A percentile compares a stretch with the other conserved stretches of the same genome.
Evolutionary conservation across 2,888 invertebrate species (phyloP).

Genomic region (Ectemnius continuus): DNA sequence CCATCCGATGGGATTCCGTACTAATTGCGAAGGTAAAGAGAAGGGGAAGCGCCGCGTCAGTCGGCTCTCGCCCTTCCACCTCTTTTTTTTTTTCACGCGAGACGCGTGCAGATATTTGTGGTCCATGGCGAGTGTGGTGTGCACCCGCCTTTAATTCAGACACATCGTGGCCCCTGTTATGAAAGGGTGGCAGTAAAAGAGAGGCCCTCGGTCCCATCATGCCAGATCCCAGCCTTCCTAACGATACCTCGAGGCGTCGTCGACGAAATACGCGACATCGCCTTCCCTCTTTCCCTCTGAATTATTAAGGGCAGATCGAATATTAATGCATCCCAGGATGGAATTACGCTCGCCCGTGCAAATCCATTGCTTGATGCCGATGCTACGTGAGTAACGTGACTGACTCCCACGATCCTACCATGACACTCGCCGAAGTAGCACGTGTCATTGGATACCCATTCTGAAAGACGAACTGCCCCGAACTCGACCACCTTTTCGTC

Average conservation of each 20-base stretch:
- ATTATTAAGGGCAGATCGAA: not conserved
- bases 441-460: too few relatives aligned
- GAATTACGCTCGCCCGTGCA: too few relatives aligned
- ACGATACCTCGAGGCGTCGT: conserved; percentile 6
- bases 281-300: not conserved
- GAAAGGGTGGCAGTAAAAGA: not conserved
- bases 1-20: conserved; percentile 31
- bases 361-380: too few relatives aligned
- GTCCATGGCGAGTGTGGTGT: conserved; percentile 11
- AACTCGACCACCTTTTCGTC: too few relatives aligned
- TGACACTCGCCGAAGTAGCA: too few relatives aligned
- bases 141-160: not conserved
- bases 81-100: conserved; percentile 4
- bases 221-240: not conserved
- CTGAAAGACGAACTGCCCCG: too few relatives aligned
- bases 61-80: not conserved
- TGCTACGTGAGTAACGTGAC: too few relatives aligned
- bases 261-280: not conserved
- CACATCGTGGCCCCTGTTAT: not conserved
- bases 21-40: conserved; percentile 47
- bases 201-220: not conserved
- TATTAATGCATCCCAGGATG: not conserved
- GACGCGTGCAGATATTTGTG: conserved; percentile 17
- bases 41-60: not conserved
- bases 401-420: too few relatives aligned